phyloP scores from a whole-genome alignment of 2,888 invertebrate species.

The Nematopogon swammerdamellus region DNA sequence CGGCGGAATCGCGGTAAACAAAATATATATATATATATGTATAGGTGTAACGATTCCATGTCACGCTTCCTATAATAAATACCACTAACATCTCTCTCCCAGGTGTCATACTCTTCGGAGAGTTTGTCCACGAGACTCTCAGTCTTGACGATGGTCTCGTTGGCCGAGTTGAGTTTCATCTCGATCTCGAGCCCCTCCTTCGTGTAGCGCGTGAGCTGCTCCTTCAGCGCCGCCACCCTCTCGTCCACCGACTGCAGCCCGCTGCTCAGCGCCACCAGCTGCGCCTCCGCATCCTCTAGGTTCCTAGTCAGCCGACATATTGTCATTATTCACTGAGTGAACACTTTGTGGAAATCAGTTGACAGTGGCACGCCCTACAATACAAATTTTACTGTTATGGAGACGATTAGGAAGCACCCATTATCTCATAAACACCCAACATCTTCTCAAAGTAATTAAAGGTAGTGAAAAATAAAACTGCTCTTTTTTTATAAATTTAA shows the following conservation, averaged over 20 bases:
- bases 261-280: constrained; percentile 72
- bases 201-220: constrained; percentile 79
- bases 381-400: too few species aligned
- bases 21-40: too few species aligned
- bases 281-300: constrained; percentile 75
- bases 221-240: constrained; percentile 73
- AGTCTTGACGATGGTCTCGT: constrained; percentile 73
- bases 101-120: constrained; percentile 83
- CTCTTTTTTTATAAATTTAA: too few species aligned
- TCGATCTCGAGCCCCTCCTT: constrained; percentile 94
- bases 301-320: constrained; percentile 57
- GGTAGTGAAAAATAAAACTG: too few species aligned
- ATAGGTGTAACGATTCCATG: neutral
- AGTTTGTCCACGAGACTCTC: constrained; percentile 82
- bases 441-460: too few species aligned
- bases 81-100: constrained; percentile 60
- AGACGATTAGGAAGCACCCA: too few species aligned
- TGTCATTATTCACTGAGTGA: too few species aligned
- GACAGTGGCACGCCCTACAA: too few species aligned
- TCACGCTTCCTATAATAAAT: neutral
- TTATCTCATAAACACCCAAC: too few species aligned
- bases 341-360: too few species aligned
- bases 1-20: too few species aligned
- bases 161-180: constrained; percentile 73
- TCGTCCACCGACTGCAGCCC: constrained; percentile 79